Evolutionary conservation across 1,140 invertebrate genomes (phyloP), one percentile per base, ranked within the genome.

Genomic region (Chironomus tepperi): DNA sequence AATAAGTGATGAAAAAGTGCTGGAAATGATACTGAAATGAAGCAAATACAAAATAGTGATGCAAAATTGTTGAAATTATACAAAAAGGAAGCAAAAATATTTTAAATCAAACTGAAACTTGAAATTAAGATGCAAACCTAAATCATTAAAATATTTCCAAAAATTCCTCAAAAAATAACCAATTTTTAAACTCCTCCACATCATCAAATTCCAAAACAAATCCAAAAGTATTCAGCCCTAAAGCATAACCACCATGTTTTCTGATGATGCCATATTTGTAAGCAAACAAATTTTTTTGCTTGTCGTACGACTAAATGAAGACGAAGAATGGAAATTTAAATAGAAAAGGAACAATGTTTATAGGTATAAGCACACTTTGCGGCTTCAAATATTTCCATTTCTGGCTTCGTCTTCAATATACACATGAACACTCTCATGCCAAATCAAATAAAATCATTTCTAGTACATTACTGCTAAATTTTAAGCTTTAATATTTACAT

Each of bases 371-470:
- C n/a, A 70, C 19, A 70, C 65, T 70, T 70, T 70, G 65, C 19
- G 65, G 65, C 65, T 70, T 70, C 65, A 19, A 21, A 70, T n/a
- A 57, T 57, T 57, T 57, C 47, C 47, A 57, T 57, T 57, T 57
- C 47, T 57, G 47, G 47, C 10, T 57, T 57, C 47, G 5, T 57
- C 47, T 12, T 57, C 47, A 5, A n/a, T n/a, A n/a, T 15, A 12
- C 47, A 57, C 8, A 47, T 15, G 15, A 47, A 10, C 43, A 47
- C 8, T 47, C 43, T 47, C 47, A 57, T n/a, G 43, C 43, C 43
- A 47, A 47, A 12, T 1, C 47, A 57, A 57, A 57, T 57, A 57
- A 34, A 34, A n/a, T 12, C 10, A 57, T 57, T 57, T 57, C 15
- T 47, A 12, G 42, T 43, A 10, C 42, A 7, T 47, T 47, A 3